Evolutionary conservation across 1,140 invertebrate genomes (phyloP), one percentile per base, ranked within the genome.

Genomic region (Bombus superbus): DNA sequence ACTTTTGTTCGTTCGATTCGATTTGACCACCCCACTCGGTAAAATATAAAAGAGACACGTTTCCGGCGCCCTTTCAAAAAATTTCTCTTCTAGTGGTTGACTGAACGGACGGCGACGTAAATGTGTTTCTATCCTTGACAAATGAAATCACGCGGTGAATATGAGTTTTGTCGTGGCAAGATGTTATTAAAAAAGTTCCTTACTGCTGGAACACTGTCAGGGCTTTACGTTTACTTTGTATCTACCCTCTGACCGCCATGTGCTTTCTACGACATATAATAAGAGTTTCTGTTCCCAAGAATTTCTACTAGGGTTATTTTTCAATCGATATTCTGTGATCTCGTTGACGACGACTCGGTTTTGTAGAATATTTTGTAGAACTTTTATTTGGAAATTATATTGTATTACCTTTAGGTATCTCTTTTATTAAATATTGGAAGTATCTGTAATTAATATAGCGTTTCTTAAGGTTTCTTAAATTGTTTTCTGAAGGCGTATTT

Each of bases 41-140:
- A 57, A 86, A 82, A 89, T 89, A 89, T 89, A 59, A 71, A 91
- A 83, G 25, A 62, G 28, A 88, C 76, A 79, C 84, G 53, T n/a
- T 86, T 69, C 78, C 73, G 59, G 35, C 13, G 38, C 25, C 73
- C 40, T 79, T 90, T 83, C 71, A 86, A 77, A 87, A 79, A 81
- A 81, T 92, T 89, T 92, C 90, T 92, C 90, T 90, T 92, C 90
- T 76, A 81, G 64, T 32, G 75, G 10, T 2, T 28, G 11, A 1
- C 32, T 3, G 10, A 4, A 57, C 9, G 28, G 22, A 32, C 28
- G 44, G 8, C n/a, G 2, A 64, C 38, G 38, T 62, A 69, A 68
- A 80, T 42, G 25, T 5, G 13, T 10, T 22, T 22, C 32, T 38
- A 22, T 11, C 28, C 32, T 73, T 68, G 53, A 47, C 28, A 22